A percentile compares a stretch with the other conserved stretches of the same genome.
Conservation (phyloP, 1,140 invertebrate genomes). For the Zelostemma sp. region DNA sequence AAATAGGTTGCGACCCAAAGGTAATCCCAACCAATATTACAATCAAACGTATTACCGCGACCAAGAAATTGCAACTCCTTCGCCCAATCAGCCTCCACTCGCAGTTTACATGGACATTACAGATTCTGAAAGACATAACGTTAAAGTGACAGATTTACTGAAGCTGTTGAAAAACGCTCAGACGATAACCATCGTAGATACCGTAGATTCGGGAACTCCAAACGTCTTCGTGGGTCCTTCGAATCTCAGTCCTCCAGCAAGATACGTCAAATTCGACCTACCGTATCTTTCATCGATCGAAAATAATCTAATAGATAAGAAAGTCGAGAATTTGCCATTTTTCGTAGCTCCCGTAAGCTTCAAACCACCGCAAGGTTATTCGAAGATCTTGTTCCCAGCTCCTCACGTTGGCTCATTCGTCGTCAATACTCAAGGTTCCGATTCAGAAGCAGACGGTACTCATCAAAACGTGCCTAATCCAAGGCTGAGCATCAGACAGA, state of each 20-base stretch:
- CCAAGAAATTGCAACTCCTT: conserved; percentile 48
- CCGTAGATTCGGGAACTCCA: conserved; percentile 75
- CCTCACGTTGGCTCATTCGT: conserved; percentile 88
- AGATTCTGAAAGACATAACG: conserved; percentile 62
- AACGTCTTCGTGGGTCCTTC: conserved; percentile 85
- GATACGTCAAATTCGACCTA: conserved; percentile 84
- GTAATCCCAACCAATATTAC: conserved; percentile 32
- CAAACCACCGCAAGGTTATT: conserved; percentile 82
- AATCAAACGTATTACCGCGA: conserved; percentile 66
- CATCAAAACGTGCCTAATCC: conserved; percentile 46
- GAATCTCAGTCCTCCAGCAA: conserved; percentile 76
- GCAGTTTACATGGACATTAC: conserved; percentile 80
- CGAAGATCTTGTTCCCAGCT: conserved; percentile 85
- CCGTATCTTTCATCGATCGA: conserved; percentile 84
- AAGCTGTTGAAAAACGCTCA: conserved; percentile 77
- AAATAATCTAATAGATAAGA: conserved; percentile 77
- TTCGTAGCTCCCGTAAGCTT: conserved; percentile 88
- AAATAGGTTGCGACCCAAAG: conserved; percentile 45
- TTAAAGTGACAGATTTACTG: conserved; percentile 78
- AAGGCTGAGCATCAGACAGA: conserved; percentile 53
- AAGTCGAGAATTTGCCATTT: conserved; percentile 81
- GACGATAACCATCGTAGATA: conserved; percentile 82
- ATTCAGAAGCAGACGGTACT: conserved; percentile 39
- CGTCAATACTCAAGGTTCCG: conserved; percentile 69
- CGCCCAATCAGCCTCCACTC: conserved; percentile 83